Base-by-base conservation (phyloP, 2,113 vertebrate species). In the Mola mola region DNA sequence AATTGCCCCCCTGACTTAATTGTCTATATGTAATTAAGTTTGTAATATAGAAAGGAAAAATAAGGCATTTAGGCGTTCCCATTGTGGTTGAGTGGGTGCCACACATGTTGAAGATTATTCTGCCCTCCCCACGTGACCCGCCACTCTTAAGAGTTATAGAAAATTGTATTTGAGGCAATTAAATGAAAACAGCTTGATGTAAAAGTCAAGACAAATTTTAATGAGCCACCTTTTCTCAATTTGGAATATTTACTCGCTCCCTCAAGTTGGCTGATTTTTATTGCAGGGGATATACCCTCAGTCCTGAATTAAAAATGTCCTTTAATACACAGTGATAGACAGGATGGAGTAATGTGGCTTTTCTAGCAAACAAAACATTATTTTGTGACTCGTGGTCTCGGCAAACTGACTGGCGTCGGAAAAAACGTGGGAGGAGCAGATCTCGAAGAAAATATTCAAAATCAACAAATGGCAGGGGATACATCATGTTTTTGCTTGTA, bases 51-150 rank as follows among this genome's bases (percentile, higher is more conserved):
- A 88, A 79, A 90, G n/a, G n/a, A n/a, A n/a, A 90, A 58, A 90
- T 89, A 59, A 79, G 77, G 79, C 79, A 52, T 52, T 68, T 79
- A 82, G 89, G 76, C 56, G 79, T 81, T 88, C 82, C 78, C 36
- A 64, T 80, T 70, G 75, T 66, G 70, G 72, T 72, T 87, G 69
- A 78, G 73, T 46, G 72, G 79, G 76, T 84, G 83, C 90, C 88
- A 91, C 91, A 92, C 86, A 89, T 91, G 89, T 79, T 84, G 85
- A 77, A 66, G 53, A 90, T 89, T 91, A 91, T 62, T 82, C 61
- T 66, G 71, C 67, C 75, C 81, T 73, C 74, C 81, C 78, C 83
- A 69, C 86, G 74, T 59, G 46, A 83, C 79, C 73, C 83, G 75
- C 78, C 87, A 84, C 72, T 52, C 72, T 60, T 58, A 87, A 56